Evolutionary conservation across 2,113 vertebrate genomes (phyloP).

Genomic region (Carassius carassius): DNA sequence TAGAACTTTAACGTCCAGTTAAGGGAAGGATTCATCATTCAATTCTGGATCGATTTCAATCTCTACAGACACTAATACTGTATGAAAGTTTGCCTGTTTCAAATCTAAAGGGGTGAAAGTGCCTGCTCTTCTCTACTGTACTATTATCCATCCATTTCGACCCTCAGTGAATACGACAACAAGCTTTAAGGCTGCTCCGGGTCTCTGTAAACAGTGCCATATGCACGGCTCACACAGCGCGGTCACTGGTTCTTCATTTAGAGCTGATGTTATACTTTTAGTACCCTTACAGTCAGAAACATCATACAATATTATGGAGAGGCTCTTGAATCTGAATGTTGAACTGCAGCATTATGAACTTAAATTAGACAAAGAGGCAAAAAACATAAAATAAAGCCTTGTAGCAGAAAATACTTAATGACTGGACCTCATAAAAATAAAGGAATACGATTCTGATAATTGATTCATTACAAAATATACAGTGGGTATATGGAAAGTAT

Average conservation of each 20-base stretch:
- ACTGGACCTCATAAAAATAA: not conserved
- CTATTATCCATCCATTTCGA: constrained; percentile 2
- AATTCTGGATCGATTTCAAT: not conserved
- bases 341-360: not conserved
- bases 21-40: not conserved
- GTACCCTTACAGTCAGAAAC: not conserved
- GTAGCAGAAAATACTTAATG: not conserved
- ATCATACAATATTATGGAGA: not conserved
- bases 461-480: not conserved
- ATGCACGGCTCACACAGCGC: not conserved
- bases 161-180: not conserved
- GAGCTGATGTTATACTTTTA: not conserved
- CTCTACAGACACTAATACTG: not conserved
- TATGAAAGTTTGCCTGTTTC: not conserved
- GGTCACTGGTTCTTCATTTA: not conserved
- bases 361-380: not conserved
- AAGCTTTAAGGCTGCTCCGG: not conserved
- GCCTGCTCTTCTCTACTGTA: not conserved
- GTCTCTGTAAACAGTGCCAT: not conserved
- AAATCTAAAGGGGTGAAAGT: not conserved
- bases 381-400: not conserved
- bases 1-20: not conserved
- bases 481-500: no score
- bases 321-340: not conserved
- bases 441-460: not conserved